phyloP scores from a whole-genome alignment of 2,888 invertebrate genomes.

The Ferdinandea cuprea region DNA sequence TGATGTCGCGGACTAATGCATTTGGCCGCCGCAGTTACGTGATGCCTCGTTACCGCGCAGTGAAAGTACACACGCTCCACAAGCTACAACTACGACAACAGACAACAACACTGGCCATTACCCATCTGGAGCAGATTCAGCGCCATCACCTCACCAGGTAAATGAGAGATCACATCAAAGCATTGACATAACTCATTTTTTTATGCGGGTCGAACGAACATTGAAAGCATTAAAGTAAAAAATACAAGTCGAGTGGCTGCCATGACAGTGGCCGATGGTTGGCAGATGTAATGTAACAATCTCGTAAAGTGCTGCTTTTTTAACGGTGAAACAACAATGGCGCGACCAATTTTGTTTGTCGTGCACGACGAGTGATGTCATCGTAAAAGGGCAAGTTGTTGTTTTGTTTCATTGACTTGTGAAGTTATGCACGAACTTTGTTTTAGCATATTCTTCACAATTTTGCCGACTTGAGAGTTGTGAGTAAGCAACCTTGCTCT shows the following conservation, averaged over 20 bases:
- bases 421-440: constrained; percentile 31
- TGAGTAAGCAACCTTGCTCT: constrained; percentile 45
- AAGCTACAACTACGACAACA: constrained; percentile 5
- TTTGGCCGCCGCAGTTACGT: constrained; percentile 57
- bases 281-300: constrained; percentile 37
- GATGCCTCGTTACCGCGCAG: constrained; percentile 42
- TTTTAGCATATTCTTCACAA: constrained; percentile 45
- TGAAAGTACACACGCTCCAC: constrained; percentile 57
- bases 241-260: no score
- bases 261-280: background rate
- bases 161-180: constrained; percentile 32
- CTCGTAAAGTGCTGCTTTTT: constrained; percentile 23
- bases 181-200: constrained; percentile 62
- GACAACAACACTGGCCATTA: constrained; percentile 32
- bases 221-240: constrained; percentile 49
- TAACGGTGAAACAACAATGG: constrained; percentile 30
- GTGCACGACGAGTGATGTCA: constrained; percentile 33
- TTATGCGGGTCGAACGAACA: constrained; percentile 33
- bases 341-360: background rate
- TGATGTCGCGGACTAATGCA: constrained; percentile 68
- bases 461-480: constrained; percentile 42
- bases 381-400: constrained; percentile 42
- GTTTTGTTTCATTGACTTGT: constrained; percentile 31
- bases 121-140: constrained; percentile 51
- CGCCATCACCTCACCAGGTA: constrained; percentile 8